A percentile compares a stretch with the other conserved stretches of the same genome.
These are phyloP conservation scores for Malurus melanocephalus DNA, from an alignment of 2,113 vertebrate species.

Conservation along the genomic window DNA sequence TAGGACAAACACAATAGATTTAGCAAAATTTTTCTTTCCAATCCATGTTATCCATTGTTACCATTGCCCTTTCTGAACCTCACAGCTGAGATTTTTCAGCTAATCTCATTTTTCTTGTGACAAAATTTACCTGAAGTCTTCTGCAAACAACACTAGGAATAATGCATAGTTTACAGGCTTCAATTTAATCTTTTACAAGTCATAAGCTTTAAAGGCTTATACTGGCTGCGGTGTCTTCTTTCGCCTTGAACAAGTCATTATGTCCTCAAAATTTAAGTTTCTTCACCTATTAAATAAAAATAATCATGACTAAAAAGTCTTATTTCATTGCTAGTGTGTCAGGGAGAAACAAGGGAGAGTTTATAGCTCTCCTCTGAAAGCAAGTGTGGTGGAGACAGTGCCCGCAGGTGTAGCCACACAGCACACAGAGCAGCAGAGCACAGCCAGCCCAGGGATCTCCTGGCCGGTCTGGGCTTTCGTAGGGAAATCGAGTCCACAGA, in stretches of 20 bases:
- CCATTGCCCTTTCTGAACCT: not conserved
- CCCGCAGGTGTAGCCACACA: rapidly evolving
- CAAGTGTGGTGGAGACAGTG: not conserved
- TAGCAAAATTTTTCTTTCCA: not conserved
- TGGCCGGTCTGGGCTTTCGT: rapidly evolving
- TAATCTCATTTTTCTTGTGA: not conserved
- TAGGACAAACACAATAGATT: not conserved
- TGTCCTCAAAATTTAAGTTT: not conserved
- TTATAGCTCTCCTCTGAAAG: not conserved
- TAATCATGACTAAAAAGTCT: not conserved
- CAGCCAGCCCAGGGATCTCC: not conserved
- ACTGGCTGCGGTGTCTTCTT: not conserved
- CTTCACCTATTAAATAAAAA: not conserved
- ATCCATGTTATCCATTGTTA: not conserved
- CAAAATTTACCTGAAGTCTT: not conserved
- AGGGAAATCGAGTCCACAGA: not conserved
- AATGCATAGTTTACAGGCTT: not conserved
- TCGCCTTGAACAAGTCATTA: not conserved
- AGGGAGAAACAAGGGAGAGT: not conserved
- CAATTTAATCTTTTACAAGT: not conserved
- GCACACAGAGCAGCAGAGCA: not conserved
- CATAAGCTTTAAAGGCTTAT: not conserved
- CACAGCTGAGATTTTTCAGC: not conserved
- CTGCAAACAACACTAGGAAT: not conserved
- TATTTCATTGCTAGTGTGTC: not conserved